These are phyloP conservation scores for Sminthurinus signatus DNA, from an alignment of 1,140 invertebrate species.

Conservation along the genomic window DNA sequence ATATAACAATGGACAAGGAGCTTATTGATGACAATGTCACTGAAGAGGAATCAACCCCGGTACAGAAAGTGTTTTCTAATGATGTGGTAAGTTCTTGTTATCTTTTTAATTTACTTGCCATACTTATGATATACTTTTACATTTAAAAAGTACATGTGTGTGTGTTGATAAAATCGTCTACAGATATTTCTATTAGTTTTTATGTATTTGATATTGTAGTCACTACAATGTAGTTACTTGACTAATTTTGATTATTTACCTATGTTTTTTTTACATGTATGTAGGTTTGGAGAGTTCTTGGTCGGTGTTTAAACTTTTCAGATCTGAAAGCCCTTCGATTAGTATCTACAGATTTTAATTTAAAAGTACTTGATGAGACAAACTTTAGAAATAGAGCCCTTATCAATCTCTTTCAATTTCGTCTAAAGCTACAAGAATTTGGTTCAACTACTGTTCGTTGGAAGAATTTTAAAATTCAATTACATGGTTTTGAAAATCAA, in stretches of 20 bases:
- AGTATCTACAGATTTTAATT: not conserved
- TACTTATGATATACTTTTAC: no score
- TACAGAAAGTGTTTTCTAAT: no score
- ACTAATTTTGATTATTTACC: not conserved
- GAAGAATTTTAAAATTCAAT: not conserved
- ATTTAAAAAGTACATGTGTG: no score
- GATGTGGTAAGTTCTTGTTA: no score
- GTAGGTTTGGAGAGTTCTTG: not conserved
- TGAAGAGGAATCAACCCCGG: no score
- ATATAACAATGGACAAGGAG: no score
- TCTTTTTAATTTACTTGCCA: no score
- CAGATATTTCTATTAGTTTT: no score
- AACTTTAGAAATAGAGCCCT: not conserved
- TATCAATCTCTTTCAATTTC: not conserved
- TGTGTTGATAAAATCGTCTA: no score
- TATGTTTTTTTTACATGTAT: no score
- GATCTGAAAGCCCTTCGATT: conserved; percentile 2
- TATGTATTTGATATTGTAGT: not conserved
- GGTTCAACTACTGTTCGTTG: not conserved
- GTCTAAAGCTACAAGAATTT: not conserved
- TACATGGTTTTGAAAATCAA: not conserved
- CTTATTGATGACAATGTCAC: no score
- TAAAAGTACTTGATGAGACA: not conserved
- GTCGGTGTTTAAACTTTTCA: not conserved
- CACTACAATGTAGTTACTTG: not conserved